Conservation (phyloP, 2,797 vertebrate species). For the Dryobates pubescens region DNA sequence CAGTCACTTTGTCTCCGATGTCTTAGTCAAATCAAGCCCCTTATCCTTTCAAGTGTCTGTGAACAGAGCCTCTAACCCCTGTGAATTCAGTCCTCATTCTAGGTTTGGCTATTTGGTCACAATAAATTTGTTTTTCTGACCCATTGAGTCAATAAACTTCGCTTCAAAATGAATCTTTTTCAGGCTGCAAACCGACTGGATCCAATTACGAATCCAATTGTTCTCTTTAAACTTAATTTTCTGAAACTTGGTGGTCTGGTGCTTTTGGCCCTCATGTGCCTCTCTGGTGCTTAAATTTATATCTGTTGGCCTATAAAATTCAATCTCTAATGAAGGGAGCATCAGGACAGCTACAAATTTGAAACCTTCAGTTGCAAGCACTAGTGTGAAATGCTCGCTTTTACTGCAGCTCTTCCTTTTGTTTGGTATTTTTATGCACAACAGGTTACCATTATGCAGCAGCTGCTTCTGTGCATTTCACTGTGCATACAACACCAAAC, state of each 20-base stretch:
- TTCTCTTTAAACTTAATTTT: slow-evolving; percentile 51
- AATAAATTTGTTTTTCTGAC: slow-evolving; percentile 61
- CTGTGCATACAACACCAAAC: background rate
- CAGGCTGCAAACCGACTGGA: slow-evolving; percentile 48
- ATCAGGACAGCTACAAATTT: slow-evolving; percentile 23
- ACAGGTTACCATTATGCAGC: background rate
- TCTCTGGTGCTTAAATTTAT: slow-evolving; percentile 6
- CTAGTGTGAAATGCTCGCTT: background rate
- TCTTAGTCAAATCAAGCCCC: slow-evolving; percentile 37
- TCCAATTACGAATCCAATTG: slow-evolving; percentile 40
- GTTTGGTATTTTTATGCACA: background rate
- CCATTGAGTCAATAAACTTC: slow-evolving; percentile 55
- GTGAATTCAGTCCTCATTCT: background rate
- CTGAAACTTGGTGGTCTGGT: slow-evolving; percentile 45
- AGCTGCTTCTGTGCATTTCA: background rate
- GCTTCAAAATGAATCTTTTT: slow-evolving; percentile 63
- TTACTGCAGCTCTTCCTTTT: background rate
- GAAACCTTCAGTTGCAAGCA: slow-evolving; percentile 5
- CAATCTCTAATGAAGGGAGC: slow-evolving; percentile 8
- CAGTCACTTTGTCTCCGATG: background rate
- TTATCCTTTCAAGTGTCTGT: background rate
- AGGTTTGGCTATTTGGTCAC: background rate
- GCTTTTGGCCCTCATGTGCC: slow-evolving; percentile 28
- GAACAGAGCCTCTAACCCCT: background rate
- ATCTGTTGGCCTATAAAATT: slow-evolving; percentile 11